A percentile compares a stretch with the other conserved stretches of the same genome.
These are phyloP conservation scores for Promerops cafer DNA, from an alignment of 2,113 vertebrate genomes.

Conservation along the genomic window DNA sequence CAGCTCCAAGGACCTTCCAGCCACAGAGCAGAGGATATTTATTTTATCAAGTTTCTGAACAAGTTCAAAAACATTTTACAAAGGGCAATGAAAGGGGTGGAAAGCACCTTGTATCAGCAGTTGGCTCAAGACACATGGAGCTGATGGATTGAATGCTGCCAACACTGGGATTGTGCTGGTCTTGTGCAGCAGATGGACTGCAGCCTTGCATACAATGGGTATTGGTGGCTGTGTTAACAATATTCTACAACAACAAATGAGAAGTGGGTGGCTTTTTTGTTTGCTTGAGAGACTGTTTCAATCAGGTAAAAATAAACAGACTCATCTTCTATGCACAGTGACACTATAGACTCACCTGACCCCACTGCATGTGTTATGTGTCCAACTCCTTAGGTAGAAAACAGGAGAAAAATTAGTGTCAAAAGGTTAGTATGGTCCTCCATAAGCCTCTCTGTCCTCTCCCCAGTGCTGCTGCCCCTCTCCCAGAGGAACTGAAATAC, in stretches of 20 bases:
- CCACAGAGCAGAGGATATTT: not conserved
- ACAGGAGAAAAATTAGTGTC: not conserved
- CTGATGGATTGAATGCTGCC: not conserved
- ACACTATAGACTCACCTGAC: not conserved
- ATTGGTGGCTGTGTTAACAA: not conserved
- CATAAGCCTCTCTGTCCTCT: not conserved
- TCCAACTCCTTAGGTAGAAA: not conserved
- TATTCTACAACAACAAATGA: not conserved
- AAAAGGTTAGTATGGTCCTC: not conserved
- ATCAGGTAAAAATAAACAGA: not conserved
- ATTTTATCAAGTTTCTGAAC: not conserved
- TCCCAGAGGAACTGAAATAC: not conserved
- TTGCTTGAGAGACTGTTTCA: not conserved
- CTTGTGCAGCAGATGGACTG: not conserved
- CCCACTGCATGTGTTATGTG: accelerated
- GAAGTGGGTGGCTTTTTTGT: not conserved
- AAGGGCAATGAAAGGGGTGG: not conserved
- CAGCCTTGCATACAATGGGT: not conserved
- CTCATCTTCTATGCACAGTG: not conserved
- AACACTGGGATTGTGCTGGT: not conserved
- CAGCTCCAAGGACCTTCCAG: not conserved
- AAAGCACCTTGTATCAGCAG: not conserved
- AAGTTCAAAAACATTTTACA: not conserved
- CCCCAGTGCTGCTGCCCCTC: not conserved
- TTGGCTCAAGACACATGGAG: not conserved